Conservation (phyloP, 2,113 vertebrate species). For the Dinomys branickii region DNA sequence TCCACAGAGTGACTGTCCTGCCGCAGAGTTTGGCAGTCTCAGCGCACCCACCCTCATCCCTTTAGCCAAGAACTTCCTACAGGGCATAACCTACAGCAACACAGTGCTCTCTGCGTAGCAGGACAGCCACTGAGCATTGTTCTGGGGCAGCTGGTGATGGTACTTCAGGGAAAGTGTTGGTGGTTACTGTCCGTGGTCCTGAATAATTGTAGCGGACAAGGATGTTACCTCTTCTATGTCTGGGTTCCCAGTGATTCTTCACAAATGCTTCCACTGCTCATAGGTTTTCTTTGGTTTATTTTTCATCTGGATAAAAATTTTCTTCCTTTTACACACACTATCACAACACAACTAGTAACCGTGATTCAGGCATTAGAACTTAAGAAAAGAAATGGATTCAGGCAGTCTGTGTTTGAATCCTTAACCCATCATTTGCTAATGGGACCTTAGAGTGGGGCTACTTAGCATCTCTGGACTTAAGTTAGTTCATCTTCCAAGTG, state of each 20-base stretch:
- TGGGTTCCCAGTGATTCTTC: neutral
- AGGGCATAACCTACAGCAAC: neutral
- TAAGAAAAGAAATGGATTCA: neutral
- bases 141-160: accelerated
- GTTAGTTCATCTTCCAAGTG: neutral
- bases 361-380: neutral
- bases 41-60: neutral
- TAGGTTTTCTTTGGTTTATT: neutral
- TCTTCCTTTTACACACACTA: neutral
- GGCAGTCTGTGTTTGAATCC: neutral
- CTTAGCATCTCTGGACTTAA: neutral
- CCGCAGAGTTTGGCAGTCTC: neutral
- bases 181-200: conserved; percentile 55
- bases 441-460: neutral
- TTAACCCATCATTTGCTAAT: neutral
- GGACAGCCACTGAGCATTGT: neutral
- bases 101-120: neutral
- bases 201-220: neutral
- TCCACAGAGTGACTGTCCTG: neutral
- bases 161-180: accelerated
- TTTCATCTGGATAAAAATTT: neutral
- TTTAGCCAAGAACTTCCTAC: neutral
- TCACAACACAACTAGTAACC: neutral
- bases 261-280: neutral
- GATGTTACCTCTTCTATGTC: neutral